Evolutionary conservation across 2,113 vertebrate genomes (phyloP), one percentile per base, ranked within the genome.

Genomic region (Isichthys henryi): DNA sequence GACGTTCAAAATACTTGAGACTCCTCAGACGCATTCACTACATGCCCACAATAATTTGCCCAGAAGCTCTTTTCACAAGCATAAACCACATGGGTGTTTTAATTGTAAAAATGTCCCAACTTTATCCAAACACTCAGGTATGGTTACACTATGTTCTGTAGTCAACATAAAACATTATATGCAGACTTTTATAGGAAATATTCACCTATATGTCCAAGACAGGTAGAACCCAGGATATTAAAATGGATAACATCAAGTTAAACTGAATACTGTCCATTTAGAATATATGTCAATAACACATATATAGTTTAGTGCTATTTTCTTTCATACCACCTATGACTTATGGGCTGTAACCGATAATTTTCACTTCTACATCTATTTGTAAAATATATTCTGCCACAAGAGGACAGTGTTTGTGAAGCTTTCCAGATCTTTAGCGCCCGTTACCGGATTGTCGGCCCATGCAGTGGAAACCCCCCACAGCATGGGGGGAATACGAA

Each of bases 321-420:
- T 80, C n/a, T 80, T 80, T 39, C 31, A 43, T 80, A 8, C 15
- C 43, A 39, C 13, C 15, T 19, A 39, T 5, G 35, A 43, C 2
- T 43, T 35, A 15, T 31, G 62, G n/a, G n/a, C n/a, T 27, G n/a
- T 70, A 70, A 31, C n/a, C 31, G n/a, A 70, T n/a, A 8, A 17
- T 80, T 80, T 80, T 52, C 10, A 43, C 19, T 21, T 82, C 9
- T 53, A 53, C 43, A 31, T 31, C n/a, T 82, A 19, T 3, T 53
- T 82, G 70, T 21, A n/a, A 56, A 43, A 82, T n/a, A n/a, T 56
- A 43, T 89, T 82, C 17, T 77, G 50, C 27, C 88, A 89, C 49
- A 53, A 83, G 88, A 89, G 74, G 74, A 23, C 31, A 82, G 70
- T 39, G 35, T 35, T 77, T 31, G n/a, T 21, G 7, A 80, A 52